Conservation (phyloP, 2,113 vertebrate species). For the Felis chaus region DNA sequence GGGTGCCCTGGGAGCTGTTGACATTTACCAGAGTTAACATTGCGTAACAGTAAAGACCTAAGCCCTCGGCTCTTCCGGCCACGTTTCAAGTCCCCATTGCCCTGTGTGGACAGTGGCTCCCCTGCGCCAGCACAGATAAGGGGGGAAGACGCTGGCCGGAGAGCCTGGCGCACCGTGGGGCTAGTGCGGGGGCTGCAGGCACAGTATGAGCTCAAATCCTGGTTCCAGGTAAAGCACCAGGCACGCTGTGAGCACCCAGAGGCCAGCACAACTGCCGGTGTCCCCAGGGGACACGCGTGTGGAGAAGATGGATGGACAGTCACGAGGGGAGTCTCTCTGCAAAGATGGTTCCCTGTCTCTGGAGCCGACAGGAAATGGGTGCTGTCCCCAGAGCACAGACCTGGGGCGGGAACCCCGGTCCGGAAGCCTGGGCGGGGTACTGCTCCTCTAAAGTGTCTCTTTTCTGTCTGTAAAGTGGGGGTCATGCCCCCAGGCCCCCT, state of each 20-base stretch:
- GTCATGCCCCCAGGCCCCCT: background rate
- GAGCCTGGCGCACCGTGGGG: fast-evolving
- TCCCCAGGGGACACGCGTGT: background rate
- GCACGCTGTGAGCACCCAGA: background rate
- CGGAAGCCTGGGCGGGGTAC: background rate
- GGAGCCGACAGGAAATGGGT: background rate
- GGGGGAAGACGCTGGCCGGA: fast-evolving
- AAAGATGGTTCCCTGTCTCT: background rate
- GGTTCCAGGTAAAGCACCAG: background rate
- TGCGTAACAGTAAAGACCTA: fast-evolving
- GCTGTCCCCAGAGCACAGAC: background rate
- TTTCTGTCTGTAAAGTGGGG: background rate
- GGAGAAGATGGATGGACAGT: background rate
- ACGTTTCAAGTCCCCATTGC: background rate
- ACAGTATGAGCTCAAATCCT: fast-evolving
- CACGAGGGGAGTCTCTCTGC: background rate
- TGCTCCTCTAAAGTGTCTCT: fast-evolving
- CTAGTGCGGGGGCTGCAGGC: background rate
- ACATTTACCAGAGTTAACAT: background rate
- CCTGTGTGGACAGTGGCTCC: fast-evolving
- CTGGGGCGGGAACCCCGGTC: background rate
- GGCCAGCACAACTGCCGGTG: background rate
- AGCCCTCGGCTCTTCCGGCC: background rate
- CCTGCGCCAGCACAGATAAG: no score
- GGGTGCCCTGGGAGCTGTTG: background rate